Evolutionary conservation across 2,888 invertebrate genomes (phyloP).

Genomic region (Hyalella azteca): DNA sequence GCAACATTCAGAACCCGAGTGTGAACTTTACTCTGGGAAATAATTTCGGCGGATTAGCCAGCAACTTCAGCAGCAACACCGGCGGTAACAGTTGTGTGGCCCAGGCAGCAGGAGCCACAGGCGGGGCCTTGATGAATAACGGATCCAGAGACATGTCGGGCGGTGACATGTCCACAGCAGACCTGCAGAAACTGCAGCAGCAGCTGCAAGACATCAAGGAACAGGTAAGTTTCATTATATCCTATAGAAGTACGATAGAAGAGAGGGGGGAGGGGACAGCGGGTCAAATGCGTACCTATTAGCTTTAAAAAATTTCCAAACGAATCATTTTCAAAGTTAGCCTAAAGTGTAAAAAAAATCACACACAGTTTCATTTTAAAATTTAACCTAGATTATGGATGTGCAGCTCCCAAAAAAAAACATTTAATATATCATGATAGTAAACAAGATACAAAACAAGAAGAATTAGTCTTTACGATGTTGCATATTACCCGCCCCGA

Average conservation of each 20-base stretch:
- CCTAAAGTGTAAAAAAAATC: not conserved
- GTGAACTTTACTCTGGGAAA: conserved; percentile 6
- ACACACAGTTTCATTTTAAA: not conserved
- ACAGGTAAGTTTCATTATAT: conserved; percentile 74
- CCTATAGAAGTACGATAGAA: not conserved
- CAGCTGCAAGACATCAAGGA: conserved; percentile 97
- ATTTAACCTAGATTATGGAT: not conserved
- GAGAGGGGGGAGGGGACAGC: not conserved
- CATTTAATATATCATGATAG: too few relatives aligned
- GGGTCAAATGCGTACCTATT: not conserved
- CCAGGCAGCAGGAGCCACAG: not conserved
- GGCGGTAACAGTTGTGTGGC: not conserved
- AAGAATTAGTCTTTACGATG: too few relatives aligned
- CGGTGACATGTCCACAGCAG: conserved; percentile 73
- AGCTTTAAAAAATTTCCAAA: not conserved
- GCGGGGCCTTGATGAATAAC: conserved; percentile 70
- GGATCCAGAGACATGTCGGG: conserved; percentile 69
- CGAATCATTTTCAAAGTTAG: not conserved
- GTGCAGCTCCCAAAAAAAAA: too few relatives aligned
- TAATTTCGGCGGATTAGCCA: not conserved
- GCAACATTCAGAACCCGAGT: conserved; percentile 22
- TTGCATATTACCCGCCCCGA: too few relatives aligned
- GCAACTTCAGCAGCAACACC: conserved; percentile 41
- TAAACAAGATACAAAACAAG: too few relatives aligned
- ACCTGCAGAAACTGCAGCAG: conserved; percentile 89